Conservation (phyloP, 2,888 invertebrate genomes). For the Emmelina monodactyla region DNA sequence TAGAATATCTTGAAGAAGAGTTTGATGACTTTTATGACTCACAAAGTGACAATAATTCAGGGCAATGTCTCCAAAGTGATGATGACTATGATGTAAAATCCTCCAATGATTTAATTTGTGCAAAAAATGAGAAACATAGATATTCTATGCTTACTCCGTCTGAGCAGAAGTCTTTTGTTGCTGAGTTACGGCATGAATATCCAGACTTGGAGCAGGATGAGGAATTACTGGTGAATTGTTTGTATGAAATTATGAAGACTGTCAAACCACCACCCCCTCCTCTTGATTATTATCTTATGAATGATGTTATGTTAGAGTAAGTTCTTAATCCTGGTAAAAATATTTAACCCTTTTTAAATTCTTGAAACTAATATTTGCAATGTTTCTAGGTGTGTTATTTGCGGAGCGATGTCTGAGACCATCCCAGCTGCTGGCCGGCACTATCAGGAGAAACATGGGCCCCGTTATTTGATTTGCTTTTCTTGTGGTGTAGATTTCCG, state of each 20-base stretch:
- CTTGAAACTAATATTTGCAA: too few relatives aligned
- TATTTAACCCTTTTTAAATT: too few relatives aligned
- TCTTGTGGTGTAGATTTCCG: slow-evolving; percentile 7
- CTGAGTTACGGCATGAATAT: slow-evolving; percentile 27
- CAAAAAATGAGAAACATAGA: slow-evolving; percentile 9
- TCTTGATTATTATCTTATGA: slow-evolving; percentile 26
- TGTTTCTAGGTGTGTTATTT: slow-evolving; percentile 2
- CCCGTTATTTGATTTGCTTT: slow-evolving; percentile 4
- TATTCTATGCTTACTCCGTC: slow-evolving; percentile 19
- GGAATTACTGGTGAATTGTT: slow-evolving; percentile 26
- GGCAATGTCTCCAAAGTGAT: not conserved
- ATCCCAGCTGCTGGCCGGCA: slow-evolving; percentile 2
- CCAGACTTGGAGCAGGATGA: slow-evolving; percentile 29
- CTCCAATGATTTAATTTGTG: not conserved
- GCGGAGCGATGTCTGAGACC: not conserved
- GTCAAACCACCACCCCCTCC: slow-evolving; percentile 31
- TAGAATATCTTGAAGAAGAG: not conserved
- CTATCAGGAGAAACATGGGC: slow-evolving; percentile 5
- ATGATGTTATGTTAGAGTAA: slow-evolving; percentile 32
- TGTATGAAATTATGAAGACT: slow-evolving; percentile 35
- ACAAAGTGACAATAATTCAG: not conserved
- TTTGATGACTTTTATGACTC: not conserved
- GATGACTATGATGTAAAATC: not conserved
- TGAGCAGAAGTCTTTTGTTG: slow-evolving; percentile 31
- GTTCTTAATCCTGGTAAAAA: slow-evolving; percentile 16